Base-by-base conservation (phyloP, 2,113 vertebrate genomes). In the Lampris incognitus region DNA sequence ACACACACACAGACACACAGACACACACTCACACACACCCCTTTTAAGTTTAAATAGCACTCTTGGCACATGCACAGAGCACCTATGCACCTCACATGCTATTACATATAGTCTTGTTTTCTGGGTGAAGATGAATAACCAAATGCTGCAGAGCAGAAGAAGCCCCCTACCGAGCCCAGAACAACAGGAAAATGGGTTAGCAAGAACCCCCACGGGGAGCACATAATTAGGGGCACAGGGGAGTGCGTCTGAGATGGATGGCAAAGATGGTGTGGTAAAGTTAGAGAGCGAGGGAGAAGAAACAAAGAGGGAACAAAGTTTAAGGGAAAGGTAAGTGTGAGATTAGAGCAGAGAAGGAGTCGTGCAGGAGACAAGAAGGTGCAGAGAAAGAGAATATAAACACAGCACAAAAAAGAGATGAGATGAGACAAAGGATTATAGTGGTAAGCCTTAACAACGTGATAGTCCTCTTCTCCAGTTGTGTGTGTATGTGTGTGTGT, bases 171-270 rank as follows among this genome's bases (percentile, higher is more conserved):
- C 37, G 52, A 69, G 66, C 1, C 7, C 9, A 9, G 24, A 62
- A 44, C 44, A 5, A 55, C 36, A 48, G 60, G 40, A 55, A 76
- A 75, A 2, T 57, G 81, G 67, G 66, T 57, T 54, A 75, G 62
- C 56, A 69, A 76, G 66, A 48, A 55, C 24, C 24, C 64, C 60
- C 67, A 4, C 56, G 0, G 24, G 61, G 62, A 50, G 44, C 6
- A 65, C 76, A 84, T 76, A 72, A 84, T 84, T 56, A 86, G 74
- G 63, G 58, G 61, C 52, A 41, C 11, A 78, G 51, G 70, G 40
- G 59, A 61, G 60, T 48, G 54, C 9, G 74, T 65, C 36, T 9
- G 46, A 64, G 48, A 62, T 24, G 24, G 39, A 61, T 8, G 48
- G 55, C 48, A n/a, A 9, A 48, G 55, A 48, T 10, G 56, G 74